These are phyloP conservation scores for Perca schrenkii DNA, from an alignment of 2,113 vertebrate genomes.

Conservation along the genomic window DNA sequence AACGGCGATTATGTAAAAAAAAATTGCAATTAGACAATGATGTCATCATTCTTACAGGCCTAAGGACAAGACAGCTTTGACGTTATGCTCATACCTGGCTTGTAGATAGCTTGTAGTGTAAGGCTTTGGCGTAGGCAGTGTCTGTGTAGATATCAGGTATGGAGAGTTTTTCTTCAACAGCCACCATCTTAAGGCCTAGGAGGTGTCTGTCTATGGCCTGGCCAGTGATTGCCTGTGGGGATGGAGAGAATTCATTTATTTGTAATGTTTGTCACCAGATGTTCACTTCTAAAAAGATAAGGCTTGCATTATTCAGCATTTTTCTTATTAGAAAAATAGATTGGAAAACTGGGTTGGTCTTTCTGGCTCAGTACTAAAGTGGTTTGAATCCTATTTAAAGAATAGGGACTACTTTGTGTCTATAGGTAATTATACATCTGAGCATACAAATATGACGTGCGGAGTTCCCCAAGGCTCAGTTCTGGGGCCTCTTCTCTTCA, in stretches of 20 bases:
- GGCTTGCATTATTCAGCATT: not conserved
- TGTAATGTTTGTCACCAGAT: not conserved
- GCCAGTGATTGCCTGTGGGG: conserved; percentile 90
- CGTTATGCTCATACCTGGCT: conserved; percentile 89
- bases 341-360: too few relatives aligned
- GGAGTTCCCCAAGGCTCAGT: too few relatives aligned
- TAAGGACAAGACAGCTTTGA: not conserved
- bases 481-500: too few relatives aligned
- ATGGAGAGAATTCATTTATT: not conserved
- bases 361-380: too few relatives aligned
- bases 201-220: conserved; percentile 96
- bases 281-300: not conserved
- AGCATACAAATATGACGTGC: too few relatives aligned
- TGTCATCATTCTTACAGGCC: too few relatives aligned
- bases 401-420: too few relatives aligned
- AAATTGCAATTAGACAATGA: too few relatives aligned
- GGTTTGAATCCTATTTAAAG: too few relatives aligned
- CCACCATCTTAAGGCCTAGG: conserved; percentile 93
- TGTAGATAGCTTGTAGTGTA: conserved; percentile 95
- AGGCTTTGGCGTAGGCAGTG: conserved; percentile 88
- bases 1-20: too few relatives aligned
- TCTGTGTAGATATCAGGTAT: conserved; percentile 94
- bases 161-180: conserved; percentile 90
- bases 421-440: too few relatives aligned
- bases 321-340: too few relatives aligned